Evolutionary conservation across 2,113 vertebrate genomes (phyloP).

Genomic region (Semnornis frantzii): DNA sequence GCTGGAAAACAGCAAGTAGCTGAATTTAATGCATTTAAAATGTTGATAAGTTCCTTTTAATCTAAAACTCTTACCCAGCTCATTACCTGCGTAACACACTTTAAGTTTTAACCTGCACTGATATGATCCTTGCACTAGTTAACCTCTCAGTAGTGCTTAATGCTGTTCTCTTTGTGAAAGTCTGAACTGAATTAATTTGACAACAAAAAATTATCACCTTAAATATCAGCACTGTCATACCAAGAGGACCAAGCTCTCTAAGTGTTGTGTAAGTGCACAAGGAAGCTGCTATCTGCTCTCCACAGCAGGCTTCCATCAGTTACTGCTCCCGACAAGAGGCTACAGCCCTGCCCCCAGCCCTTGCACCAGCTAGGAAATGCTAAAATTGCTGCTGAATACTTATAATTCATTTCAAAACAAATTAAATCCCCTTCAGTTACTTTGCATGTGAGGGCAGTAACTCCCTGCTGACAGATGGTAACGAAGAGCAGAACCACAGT

Average conservation of each 20-base stretch:
- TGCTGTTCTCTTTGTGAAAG: not conserved
- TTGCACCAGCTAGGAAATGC: not conserved
- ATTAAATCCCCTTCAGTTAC: not conserved
- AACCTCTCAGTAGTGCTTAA: not conserved
- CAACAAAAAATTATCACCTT: not conserved
- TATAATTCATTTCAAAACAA: constrained; percentile 23
- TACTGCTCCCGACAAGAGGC: not conserved
- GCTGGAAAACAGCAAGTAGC: not conserved
- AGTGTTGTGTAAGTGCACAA: fast-evolving
- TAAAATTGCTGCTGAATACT: not conserved
- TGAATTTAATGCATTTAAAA: constrained; percentile 17
- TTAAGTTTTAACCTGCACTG: not conserved
- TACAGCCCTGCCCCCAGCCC: not conserved
- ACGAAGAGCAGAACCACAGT: not conserved
- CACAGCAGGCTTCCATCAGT: not conserved
- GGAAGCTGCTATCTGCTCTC: not conserved
- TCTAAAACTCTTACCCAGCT: not conserved
- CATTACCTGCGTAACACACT: not conserved
- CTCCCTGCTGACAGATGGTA: constrained; percentile 19
- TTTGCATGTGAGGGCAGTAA: not conserved
- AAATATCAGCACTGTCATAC: not conserved
- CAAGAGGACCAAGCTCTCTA: not conserved
- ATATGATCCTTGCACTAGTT: not conserved
- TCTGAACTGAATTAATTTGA: not conserved
- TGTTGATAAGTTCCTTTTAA: not conserved